These are phyloP conservation scores for Nautilus pompilius DNA, from an alignment of 1,140 invertebrate genomes.

Conservation along the genomic window DNA sequence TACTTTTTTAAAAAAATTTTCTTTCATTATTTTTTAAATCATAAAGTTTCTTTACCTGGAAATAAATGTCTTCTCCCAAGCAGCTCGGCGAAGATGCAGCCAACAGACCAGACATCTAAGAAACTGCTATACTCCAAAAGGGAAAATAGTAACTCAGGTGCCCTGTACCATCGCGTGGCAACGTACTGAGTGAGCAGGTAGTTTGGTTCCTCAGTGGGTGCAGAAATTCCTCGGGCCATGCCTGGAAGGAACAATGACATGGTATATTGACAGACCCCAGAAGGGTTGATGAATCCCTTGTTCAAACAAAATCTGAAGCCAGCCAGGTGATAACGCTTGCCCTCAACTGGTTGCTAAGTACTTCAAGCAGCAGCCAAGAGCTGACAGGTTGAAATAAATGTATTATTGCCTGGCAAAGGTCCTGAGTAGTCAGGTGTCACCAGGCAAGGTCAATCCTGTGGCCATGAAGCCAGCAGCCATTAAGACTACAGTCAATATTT, in stretches of 20 bases:
- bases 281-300: too few species aligned
- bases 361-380: too few species aligned
- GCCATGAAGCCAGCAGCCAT: too few species aligned
- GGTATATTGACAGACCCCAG: background rate
- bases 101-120: constrained; percentile 56
- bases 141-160: constrained; percentile 52
- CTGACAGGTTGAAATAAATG: too few species aligned
- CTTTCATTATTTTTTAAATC: background rate
- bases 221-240: constrained; percentile 50
- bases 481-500: too few species aligned
- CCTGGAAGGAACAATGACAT: constrained; percentile 25
- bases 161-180: constrained; percentile 54
- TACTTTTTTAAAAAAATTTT: background rate
- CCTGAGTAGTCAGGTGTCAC: too few species aligned
- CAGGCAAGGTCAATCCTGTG: too few species aligned
- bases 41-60: constrained; percentile 42
- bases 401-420: too few species aligned
- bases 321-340: too few species aligned
- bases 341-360: too few species aligned
- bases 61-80: constrained; percentile 52
- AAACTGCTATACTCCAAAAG: constrained; percentile 43
- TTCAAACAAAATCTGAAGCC: too few species aligned
- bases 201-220: constrained; percentile 32
- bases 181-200: constrained; percentile 54
- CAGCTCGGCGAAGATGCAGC: constrained; percentile 57